phyloP scores from a whole-genome alignment of 2,113 vertebrate genomes.

The Sminthopsis crassicaudata region DNA sequence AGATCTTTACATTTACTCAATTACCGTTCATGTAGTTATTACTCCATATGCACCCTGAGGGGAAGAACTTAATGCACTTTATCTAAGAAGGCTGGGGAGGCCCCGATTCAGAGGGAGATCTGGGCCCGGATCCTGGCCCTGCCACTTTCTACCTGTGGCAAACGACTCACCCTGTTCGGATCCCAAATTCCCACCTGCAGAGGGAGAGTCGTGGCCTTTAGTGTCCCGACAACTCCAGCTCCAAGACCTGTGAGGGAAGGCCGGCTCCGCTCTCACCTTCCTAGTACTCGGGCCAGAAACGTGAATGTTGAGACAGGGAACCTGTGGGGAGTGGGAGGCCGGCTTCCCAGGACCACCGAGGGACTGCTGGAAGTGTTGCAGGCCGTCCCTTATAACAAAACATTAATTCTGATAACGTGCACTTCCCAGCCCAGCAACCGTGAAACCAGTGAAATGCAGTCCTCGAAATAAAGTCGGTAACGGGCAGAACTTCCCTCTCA shows the following conservation, averaged over 20 bases:
- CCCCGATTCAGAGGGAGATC: not conserved
- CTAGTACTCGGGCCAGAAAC: not conserved
- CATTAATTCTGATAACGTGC: not conserved
- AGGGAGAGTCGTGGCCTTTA: not conserved
- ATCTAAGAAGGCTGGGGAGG: not conserved
- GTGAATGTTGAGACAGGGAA: not conserved
- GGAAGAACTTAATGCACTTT: constrained; percentile 55
- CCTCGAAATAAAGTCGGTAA: not conserved
- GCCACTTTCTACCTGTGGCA: not conserved
- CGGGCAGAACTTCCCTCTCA: not conserved
- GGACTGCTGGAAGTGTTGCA: not conserved
- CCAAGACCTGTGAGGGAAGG: not conserved
- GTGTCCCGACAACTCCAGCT: not conserved
- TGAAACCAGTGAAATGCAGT: not conserved
- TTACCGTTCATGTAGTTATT: constrained; percentile 25
- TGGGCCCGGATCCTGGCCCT: not conserved
- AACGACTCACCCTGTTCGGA: not conserved
- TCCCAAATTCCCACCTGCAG: not conserved
- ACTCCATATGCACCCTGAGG: constrained; percentile 3
- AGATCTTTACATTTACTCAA: constrained; percentile 44
- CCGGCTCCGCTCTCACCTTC: no score
- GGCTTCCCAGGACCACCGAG: not conserved
- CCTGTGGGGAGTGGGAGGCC: not conserved
- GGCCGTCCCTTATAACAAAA: not conserved
- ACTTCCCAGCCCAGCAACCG: not conserved